phyloP scores from a whole-genome alignment of 2,888 invertebrate genomes.

The Flexamia atlantica region DNA sequence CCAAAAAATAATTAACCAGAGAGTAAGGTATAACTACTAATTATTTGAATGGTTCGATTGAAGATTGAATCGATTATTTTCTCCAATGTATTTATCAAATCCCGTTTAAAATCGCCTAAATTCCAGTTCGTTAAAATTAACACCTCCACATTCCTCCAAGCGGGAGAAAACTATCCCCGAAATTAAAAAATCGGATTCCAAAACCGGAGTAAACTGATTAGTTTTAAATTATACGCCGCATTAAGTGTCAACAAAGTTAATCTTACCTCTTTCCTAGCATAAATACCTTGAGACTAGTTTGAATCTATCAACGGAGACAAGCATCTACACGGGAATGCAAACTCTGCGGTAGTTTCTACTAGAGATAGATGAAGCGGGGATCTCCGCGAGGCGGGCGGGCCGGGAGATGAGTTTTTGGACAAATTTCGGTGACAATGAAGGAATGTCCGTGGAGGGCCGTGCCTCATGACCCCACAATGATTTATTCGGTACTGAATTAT shows the following conservation, averaged over 20 bases:
- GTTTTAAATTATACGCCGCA: constrained; percentile 16
- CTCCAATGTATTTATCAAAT: not conserved
- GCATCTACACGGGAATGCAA: constrained; percentile 21
- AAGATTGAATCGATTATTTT: no score
- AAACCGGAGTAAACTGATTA: not conserved
- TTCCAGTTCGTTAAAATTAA: not conserved
- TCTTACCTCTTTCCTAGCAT: not conserved
- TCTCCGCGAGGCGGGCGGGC: constrained; percentile 16
- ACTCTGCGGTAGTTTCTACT: constrained; percentile 1
- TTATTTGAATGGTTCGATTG: no score
- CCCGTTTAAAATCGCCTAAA: not conserved
- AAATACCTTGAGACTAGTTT: constrained; percentile 17
- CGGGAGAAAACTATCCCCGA: constrained; percentile 18
- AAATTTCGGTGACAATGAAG: constrained; percentile 37
- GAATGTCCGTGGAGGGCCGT: constrained; percentile 10
- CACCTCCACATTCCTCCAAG: not conserved
- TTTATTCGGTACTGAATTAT: constrained; percentile 39
- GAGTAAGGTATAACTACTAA: no score
- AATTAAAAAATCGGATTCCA: constrained; percentile 12
- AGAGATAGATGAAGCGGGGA: constrained; percentile 3
- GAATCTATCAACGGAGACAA: constrained; percentile 7
- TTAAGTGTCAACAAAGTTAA: constrained; percentile 39
- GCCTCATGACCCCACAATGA: constrained; percentile 1
- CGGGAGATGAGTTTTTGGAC: constrained; percentile 24
- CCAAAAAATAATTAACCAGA: no score